Conservation (phyloP, 2,797 vertebrate species). For the Acridotheres tristis region DNA sequence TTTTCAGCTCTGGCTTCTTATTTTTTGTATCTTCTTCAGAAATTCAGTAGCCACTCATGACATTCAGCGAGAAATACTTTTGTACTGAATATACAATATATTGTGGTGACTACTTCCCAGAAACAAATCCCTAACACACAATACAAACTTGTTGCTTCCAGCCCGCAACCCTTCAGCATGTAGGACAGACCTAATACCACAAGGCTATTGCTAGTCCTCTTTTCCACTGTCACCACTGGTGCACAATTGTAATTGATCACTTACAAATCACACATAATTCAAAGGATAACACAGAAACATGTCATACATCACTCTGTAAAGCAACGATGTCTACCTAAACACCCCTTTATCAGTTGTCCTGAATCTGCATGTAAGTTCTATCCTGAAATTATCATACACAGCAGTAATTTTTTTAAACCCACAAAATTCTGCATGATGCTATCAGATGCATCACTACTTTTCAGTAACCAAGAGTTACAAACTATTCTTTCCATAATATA, state of each 20-base stretch:
- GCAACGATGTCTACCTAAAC: not conserved
- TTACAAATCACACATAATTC: not conserved
- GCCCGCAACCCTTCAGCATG: not conserved
- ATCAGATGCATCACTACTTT: not conserved
- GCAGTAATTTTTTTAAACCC: not conserved
- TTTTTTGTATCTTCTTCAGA: not conserved
- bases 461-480: not conserved
- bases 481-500: not conserved
- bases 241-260: accelerated
- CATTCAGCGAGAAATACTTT: not conserved
- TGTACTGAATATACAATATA: not conserved
- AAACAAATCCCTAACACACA: not conserved
- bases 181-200: not conserved
- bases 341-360: not conserved
- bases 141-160: not conserved
- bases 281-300: not conserved
- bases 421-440: not conserved
- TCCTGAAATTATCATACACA: not conserved
- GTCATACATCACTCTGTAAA: not conserved
- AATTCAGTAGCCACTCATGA: not conserved
- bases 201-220: not conserved
- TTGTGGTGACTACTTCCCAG: not conserved
- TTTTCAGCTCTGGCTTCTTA: not conserved
- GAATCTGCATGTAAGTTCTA: not conserved
- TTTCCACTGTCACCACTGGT: not conserved